Conservation (phyloP, 2,113 vertebrate genomes). For the Pelecanoides urinatrix region DNA sequence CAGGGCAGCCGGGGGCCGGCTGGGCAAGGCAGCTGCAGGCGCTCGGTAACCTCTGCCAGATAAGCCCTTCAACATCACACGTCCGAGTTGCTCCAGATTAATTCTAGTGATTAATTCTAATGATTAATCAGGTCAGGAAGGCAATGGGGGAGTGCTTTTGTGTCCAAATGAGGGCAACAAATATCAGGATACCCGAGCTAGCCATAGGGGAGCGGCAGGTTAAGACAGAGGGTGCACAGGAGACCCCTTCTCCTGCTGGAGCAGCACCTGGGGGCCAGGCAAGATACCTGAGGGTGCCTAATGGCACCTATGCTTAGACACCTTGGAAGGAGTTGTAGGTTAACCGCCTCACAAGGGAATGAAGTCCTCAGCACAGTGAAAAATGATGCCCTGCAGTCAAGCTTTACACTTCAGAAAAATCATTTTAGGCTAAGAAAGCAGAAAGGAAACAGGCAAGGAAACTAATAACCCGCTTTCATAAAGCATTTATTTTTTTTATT, state of each 20-base stretch:
- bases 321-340: background rate
- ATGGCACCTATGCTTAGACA: background rate
- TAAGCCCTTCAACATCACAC: background rate
- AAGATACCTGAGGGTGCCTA: background rate
- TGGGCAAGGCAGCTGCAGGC: background rate
- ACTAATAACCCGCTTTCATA: slow-evolving; percentile 69
- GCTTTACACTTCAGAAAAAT: background rate
- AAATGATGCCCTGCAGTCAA: background rate
- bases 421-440: background rate
- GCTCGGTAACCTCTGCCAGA: background rate
- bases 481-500: slow-evolving; percentile 84
- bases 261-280: background rate
- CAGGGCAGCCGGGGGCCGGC: background rate
- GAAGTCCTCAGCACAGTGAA: background rate
- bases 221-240: background rate
- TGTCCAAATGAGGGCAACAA: background rate
- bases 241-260: background rate
- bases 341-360: background rate
- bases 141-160: background rate
- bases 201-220: background rate
- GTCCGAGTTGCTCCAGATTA: background rate
- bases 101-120: no score
- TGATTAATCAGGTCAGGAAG: background rate
- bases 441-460: slow-evolving; percentile 52
- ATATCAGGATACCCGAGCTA: background rate